phyloP scores from a whole-genome alignment of 1,140 invertebrate species.

The Neodiprion pinetum region DNA sequence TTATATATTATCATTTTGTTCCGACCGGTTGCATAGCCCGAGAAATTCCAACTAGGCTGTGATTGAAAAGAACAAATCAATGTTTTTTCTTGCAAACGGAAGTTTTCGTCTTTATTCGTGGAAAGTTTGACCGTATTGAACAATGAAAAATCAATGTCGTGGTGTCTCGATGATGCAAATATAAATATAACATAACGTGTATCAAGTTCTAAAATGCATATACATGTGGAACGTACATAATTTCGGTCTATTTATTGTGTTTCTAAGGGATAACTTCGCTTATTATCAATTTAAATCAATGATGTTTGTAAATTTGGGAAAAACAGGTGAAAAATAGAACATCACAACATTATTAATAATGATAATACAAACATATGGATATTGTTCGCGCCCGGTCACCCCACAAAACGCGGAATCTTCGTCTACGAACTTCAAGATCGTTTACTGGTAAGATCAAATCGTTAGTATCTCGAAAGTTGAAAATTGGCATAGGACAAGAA shows the following conservation, averaged over 20 bases:
- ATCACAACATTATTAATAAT: too few relatives aligned
- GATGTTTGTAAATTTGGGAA: neutral
- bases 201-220: neutral
- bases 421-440: neutral
- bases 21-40: slow-evolving; percentile 16
- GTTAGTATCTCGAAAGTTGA: too few relatives aligned
- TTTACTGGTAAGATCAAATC: neutral
- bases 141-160: slow-evolving; percentile 1
- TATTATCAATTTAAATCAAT: neutral
- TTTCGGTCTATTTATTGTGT: neutral
- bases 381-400: neutral
- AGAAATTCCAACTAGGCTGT: slow-evolving; percentile 51
- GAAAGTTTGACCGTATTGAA: neutral
- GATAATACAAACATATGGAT: neutral
- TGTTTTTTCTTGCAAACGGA: neutral
- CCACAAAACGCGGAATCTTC: neutral
- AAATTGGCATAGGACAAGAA: neutral
- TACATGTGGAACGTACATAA: neutral
- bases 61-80: slow-evolving; percentile 34
- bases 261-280: neutral
- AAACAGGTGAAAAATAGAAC: neutral
- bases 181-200: neutral
- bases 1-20: neutral
- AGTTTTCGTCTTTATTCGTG: neutral
- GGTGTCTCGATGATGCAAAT: slow-evolving; percentile 4